A percentile compares a stretch with the other conserved stretches of the same genome.
These are phyloP conservation scores for Harmothoe impar DNA, from an alignment of 2,888 invertebrate genomes.

Conservation along the genomic window DNA sequence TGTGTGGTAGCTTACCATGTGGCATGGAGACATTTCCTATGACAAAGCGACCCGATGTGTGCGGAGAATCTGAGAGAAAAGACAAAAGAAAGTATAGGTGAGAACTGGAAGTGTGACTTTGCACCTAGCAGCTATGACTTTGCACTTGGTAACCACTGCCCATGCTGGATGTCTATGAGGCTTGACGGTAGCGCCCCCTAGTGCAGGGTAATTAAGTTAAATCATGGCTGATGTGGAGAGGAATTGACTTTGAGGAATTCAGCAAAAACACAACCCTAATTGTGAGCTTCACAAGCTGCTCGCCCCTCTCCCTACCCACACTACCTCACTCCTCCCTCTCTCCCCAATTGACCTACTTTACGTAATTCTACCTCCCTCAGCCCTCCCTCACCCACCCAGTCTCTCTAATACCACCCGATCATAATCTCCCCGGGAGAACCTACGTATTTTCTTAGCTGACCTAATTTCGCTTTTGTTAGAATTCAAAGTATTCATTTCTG, in stretches of 20 bases:
- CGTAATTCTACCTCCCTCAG: not conserved
- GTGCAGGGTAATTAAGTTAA: not conserved
- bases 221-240: not conserved
- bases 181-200: not conserved
- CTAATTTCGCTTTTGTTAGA: conserved; percentile 23
- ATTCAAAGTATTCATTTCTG: not conserved
- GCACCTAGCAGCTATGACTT: not conserved
- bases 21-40: conserved; percentile 64
- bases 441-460: conserved; percentile 17
- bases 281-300: not conserved
- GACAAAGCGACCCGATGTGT: conserved; percentile 53
- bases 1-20: conserved; percentile 54
- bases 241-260: conserved; percentile 2
- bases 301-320: not conserved
- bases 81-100: not conserved
- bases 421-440: not conserved
- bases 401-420: no score
- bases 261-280: not conserved
- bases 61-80: conserved; percentile 53
- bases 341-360: conserved; percentile 20
- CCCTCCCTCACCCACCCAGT: not conserved
- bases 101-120: not conserved
- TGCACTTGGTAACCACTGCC: not conserved
- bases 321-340: not conserved
- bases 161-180: no score